Percentiles rank a stretch among this genome's conserved stretches.
These are phyloP conservation scores for Pomatorhinus ruficollis DNA, from an alignment of 2,113 vertebrate genomes.

Conservation along the genomic window DNA sequence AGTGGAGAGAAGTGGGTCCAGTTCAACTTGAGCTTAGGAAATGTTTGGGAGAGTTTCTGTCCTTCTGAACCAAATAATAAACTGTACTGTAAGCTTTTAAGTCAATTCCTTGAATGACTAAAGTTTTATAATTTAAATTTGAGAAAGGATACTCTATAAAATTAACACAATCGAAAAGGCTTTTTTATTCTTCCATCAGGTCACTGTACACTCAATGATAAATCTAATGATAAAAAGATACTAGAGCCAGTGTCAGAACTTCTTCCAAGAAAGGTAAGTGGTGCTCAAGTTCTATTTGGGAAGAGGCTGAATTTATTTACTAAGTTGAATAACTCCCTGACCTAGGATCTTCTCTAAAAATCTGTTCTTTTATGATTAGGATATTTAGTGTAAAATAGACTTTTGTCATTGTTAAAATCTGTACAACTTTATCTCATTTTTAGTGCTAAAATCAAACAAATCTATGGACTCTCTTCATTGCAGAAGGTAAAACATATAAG, in stretches of 20 bases:
- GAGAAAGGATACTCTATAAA: not conserved
- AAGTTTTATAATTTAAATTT: not conserved
- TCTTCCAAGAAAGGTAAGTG: constrained; percentile 65
- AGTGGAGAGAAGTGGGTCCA: not conserved
- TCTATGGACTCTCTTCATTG: not conserved
- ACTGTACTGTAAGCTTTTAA: not conserved
- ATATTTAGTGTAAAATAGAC: not conserved
- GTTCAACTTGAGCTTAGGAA: not conserved
- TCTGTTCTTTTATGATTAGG: not conserved
- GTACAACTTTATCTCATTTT: not conserved
- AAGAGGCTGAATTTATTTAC: not conserved
- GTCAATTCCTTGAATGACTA: not conserved
- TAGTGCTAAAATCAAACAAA: not conserved
- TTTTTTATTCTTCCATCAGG: not conserved
- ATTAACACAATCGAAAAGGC: not conserved
- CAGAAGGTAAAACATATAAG: not conserved
- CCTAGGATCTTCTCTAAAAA: not conserved
- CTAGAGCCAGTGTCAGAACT: not conserved
- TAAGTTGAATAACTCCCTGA: not conserved
- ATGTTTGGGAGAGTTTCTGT: not conserved
- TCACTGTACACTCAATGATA: not conserved
- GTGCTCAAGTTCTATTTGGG: not conserved
- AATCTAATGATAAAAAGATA: not conserved
- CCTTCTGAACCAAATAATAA: not conserved
- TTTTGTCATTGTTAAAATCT: not conserved